Percentiles rank a stretch among this genome's conserved stretches.
phyloP scores from a whole-genome alignment of 1,140 invertebrate genomes.

The Drosophila sulfurigaster region DNA sequence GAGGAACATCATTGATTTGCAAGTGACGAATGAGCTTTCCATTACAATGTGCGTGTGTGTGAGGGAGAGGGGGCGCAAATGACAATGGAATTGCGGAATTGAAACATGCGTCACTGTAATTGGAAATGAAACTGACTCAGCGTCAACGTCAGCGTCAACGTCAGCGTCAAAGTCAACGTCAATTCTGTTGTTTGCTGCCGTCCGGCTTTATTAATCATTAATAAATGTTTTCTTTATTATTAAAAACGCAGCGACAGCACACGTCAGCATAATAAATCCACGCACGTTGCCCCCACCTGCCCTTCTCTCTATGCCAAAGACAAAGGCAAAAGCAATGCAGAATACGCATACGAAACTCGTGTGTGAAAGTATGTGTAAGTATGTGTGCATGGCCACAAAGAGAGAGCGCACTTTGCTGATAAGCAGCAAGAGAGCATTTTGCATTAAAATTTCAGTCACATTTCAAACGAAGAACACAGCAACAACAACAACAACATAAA shows the following conservation, averaged over 20 bases:
- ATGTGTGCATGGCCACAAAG: conserved; percentile 23
- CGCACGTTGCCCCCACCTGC: conserved; percentile 35
- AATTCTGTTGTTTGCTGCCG: conserved; percentile 14
- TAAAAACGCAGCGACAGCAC: conserved; percentile 67
- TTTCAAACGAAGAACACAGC: conserved; percentile 62
- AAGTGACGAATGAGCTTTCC: conserved; percentile 52
- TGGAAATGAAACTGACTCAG: conserved; percentile 37
- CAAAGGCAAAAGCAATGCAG: conserved; percentile 14
- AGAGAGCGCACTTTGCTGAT: conserved; percentile 34
- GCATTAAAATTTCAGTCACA: conserved; percentile 81
- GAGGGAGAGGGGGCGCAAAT: not conserved
- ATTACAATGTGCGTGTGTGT: not conserved
- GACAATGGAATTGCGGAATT: conserved; percentile 18
- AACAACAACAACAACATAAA: conserved; percentile 27
- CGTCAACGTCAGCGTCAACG: not conserved
- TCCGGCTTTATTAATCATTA: conserved; percentile 65
- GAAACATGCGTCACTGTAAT: conserved; percentile 29
- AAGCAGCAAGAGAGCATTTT: conserved; percentile 43
- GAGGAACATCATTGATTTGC: conserved; percentile 51
- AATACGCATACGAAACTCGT: conserved; percentile 2
- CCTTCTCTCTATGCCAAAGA: not conserved
- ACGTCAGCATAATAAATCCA: conserved; percentile 74
- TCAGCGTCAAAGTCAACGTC: conserved; percentile 13
- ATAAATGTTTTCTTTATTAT: conserved; percentile 66
- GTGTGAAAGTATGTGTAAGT: conserved; percentile 1